Evolutionary conservation across 1,140 invertebrate species (phyloP).

Genomic region (Papilio helenus): DNA sequence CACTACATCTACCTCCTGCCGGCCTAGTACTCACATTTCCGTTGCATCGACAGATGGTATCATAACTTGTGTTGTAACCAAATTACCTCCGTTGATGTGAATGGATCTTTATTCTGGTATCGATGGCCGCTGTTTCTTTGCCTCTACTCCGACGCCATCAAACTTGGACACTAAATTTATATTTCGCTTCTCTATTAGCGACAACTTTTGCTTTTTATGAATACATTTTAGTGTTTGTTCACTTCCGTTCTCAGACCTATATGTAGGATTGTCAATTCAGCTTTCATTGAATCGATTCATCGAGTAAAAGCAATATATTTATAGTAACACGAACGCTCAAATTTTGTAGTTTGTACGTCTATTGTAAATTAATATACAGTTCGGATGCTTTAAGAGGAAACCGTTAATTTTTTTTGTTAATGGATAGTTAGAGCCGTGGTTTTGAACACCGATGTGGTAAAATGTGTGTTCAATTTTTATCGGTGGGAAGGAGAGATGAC

Average conservation of each 20-base stretch:
- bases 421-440: constrained; percentile 40
- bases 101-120: constrained; percentile 23
- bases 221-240: constrained; percentile 48
- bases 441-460: constrained; percentile 36
- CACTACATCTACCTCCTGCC: constrained; percentile 17
- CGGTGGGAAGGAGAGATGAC: constrained; percentile 52
- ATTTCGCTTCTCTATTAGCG: constrained; percentile 47
- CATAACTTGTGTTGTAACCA: constrained; percentile 28
- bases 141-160: constrained; percentile 47
- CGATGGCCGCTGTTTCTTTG: not conserved
- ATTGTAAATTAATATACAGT: constrained; percentile 29
- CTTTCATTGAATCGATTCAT: constrained; percentile 56
- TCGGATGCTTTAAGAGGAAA: constrained; percentile 35
- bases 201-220: constrained; percentile 49
- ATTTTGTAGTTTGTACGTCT: constrained; percentile 48
- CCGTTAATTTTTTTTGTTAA: constrained; percentile 39
- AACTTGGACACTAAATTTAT: constrained; percentile 72
- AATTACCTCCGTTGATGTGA: constrained; percentile 23
- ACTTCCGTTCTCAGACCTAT: constrained; percentile 40
- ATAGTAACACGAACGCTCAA: constrained; percentile 72
- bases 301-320: constrained; percentile 72
- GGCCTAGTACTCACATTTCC: constrained; percentile 3
- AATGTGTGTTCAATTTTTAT: constrained; percentile 54
- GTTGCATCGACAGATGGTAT: constrained; percentile 36
- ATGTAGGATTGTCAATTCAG: constrained; percentile 30